Conservation (phyloP, 1,140 invertebrate genomes). For the Hypothenemus hampei region DNA sequence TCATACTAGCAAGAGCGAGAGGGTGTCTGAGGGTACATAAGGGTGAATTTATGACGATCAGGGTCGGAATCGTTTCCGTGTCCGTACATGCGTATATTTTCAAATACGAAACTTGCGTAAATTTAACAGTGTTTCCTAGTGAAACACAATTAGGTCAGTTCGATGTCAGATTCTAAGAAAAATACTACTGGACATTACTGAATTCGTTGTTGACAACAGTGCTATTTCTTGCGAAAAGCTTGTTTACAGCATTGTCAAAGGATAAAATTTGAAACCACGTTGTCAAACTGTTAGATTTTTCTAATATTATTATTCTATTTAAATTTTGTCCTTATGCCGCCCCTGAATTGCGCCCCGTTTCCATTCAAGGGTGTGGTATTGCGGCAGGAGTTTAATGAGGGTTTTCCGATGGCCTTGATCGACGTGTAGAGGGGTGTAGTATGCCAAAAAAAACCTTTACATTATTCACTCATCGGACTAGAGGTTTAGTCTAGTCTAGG, state of each 20-base stretch:
- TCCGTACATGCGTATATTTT: no score
- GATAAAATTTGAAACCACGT: no score
- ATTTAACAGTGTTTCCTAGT: no score
- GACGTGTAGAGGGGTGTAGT: no score
- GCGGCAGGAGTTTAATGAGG: constrained; percentile 12
- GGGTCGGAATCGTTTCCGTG: neutral
- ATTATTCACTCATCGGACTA: neutral
- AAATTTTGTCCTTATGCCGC: neutral
- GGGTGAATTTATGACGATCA: constrained; percentile 1
- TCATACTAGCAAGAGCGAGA: neutral
- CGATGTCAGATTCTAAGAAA: no score
- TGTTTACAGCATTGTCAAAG: no score
- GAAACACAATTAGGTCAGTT: no score
- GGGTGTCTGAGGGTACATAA: constrained; percentile 1
- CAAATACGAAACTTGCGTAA: no score
- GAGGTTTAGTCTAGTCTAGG: no score
- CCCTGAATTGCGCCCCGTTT: neutral
- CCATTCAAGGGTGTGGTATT: constrained; percentile 9
- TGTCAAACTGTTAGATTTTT: neutral
- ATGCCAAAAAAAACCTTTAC: neutral
- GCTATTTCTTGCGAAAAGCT: no score
- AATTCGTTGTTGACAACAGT: no score
- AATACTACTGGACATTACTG: no score
- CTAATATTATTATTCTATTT: neutral
- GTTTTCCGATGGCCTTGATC: constrained; percentile 14